Conservation (phyloP, 2,797 vertebrate genomes). For the Megalops cyprinoides region DNA sequence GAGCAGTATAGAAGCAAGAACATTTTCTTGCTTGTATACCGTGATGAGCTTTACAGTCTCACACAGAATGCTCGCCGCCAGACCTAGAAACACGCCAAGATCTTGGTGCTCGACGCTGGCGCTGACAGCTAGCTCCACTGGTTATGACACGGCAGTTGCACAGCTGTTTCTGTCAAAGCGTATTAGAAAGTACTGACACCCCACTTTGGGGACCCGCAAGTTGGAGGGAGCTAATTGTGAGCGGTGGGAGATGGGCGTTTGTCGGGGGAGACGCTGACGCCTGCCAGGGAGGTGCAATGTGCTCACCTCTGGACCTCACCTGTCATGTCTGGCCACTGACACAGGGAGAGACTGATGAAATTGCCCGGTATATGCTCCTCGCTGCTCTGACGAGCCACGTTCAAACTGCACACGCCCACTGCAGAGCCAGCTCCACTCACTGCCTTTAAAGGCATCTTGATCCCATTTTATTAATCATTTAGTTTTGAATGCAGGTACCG, state of each 20-base stretch:
- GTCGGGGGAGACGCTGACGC: background rate
- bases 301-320: background rate
- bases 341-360: background rate
- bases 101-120: background rate
- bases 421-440: too few relatives aligned
- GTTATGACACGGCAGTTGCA: constrained; percentile 12
- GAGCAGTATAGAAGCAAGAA: too few relatives aligned
- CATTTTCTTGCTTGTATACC: background rate
- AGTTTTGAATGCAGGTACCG: background rate
- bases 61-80: background rate
- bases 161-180: constrained; percentile 12
- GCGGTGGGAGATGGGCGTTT: background rate
- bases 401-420: too few relatives aligned
- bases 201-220: constrained; percentile 1
- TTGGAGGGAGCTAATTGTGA: constrained; percentile 17
- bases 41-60: background rate
- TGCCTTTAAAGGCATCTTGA: background rate
- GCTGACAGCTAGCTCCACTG: background rate
- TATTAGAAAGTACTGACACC: constrained; percentile 4
- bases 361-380: background rate
- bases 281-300: background rate
- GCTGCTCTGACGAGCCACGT: too few relatives aligned
- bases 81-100: background rate
- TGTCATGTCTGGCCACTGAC: background rate
- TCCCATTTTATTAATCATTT: background rate